These are phyloP conservation scores for Drepana falcataria DNA, from an alignment of 2,888 invertebrate species.

Conservation along the genomic window DNA sequence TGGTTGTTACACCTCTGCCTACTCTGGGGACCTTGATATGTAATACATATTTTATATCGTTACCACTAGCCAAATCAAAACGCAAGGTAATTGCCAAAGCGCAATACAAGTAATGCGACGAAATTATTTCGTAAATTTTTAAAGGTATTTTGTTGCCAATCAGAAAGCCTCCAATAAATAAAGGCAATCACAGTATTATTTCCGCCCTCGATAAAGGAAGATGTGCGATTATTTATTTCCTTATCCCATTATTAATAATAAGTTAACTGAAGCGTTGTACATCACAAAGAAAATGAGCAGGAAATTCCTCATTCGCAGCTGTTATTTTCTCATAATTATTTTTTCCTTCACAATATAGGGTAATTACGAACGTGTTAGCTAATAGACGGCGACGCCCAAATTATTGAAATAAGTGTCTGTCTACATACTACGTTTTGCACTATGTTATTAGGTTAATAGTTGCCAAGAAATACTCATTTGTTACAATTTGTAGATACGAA, in stretches of 20 bases:
- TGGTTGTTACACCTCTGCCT: too few species aligned
- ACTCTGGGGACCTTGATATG: too few species aligned
- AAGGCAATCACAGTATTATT: neutral
- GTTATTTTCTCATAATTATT: slow-evolving; percentile 2
- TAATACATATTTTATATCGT: too few species aligned
- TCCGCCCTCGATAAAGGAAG: neutral
- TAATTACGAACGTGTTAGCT: neutral
- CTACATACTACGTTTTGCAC: neutral
- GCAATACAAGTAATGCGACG: too few species aligned
- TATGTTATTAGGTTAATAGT: neutral
- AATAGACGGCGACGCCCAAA: neutral
- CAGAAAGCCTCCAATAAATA: neutral
- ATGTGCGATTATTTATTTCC: neutral
- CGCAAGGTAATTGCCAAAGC: too few species aligned
- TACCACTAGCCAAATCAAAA: too few species aligned
- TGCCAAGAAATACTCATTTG: neutral
- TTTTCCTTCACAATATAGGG: neutral
- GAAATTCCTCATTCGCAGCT: slow-evolving; percentile 1
- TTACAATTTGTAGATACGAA: too few species aligned
- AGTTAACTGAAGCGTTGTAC: neutral
- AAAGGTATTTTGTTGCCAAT: neutral
- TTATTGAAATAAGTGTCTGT: slow-evolving; percentile 2
- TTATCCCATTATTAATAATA: slow-evolving; percentile 3
- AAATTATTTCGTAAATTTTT: neutral
- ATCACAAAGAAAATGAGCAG: neutral